phyloP scores from a whole-genome alignment of 2,797 vertebrate species.

The Crocodylus rhombifer region DNA sequence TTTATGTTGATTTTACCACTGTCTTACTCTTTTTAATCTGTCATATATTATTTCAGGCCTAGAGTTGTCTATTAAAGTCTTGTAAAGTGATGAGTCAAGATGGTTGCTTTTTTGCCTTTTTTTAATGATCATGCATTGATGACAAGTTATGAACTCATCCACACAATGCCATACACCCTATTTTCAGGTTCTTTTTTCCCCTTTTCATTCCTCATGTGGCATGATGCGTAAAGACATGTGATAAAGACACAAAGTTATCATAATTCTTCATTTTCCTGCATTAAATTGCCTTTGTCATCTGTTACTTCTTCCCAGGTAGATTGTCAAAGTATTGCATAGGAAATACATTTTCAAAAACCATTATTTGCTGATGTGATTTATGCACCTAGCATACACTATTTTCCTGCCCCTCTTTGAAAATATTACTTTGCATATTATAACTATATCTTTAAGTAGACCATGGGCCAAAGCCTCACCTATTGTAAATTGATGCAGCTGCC shows the following conservation, averaged over 20 bases:
- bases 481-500: not conserved
- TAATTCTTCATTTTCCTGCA: not conserved
- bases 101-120: not conserved
- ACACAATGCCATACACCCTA: fast-evolving
- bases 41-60: not conserved
- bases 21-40: not conserved
- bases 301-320: not conserved
- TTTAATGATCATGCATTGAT: not conserved
- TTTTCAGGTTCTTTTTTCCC: not conserved
- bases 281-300: not conserved
- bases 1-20: not conserved
- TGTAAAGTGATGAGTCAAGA: not conserved
- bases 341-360: not conserved
- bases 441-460: not conserved
- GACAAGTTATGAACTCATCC: not conserved
- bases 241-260: not conserved
- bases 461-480: not conserved
- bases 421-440: fast-evolving
- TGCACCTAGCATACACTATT: not conserved
- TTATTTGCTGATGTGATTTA: not conserved
- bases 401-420: not conserved
- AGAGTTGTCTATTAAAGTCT: not conserved
- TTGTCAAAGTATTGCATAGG: not conserved
- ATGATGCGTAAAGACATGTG: not conserved
- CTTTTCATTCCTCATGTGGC: not conserved